phyloP scores from a whole-genome alignment of 2,888 invertebrate genomes.

The Arrhopalites spinosus region DNA sequence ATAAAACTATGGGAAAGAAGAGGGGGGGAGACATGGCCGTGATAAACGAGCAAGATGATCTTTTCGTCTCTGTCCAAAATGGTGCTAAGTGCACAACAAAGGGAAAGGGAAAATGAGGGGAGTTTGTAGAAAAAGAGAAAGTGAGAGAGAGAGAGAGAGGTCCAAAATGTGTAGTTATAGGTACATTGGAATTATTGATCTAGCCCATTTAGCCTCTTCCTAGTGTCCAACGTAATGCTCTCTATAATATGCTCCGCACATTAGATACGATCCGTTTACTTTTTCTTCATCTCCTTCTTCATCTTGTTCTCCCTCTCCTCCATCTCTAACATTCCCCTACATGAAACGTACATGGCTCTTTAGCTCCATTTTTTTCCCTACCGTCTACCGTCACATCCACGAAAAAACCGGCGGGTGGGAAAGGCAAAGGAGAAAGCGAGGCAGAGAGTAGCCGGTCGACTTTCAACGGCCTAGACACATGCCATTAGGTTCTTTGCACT shows the following conservation, averaged over 20 bases:
- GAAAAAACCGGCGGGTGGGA: too few species aligned
- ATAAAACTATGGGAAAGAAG: too few species aligned
- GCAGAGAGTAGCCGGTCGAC: too few species aligned
- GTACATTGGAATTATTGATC: slow-evolving; percentile 6
- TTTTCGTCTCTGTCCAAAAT: background rate
- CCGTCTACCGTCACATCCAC: too few species aligned
- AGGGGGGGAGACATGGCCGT: background rate
- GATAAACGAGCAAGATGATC: slow-evolving; percentile 14
- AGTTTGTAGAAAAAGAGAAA: too few species aligned
- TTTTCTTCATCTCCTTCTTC: slow-evolving; percentile 1
- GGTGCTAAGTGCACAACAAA: slow-evolving; percentile 10
- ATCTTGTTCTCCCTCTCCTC: background rate
- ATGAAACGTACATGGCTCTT: too few species aligned
- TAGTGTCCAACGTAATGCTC: slow-evolving; percentile 11
- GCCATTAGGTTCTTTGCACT: too few species aligned
- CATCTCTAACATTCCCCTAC: background rate
- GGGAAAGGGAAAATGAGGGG: background rate
- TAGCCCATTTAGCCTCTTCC: background rate
- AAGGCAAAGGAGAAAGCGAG: too few species aligned
- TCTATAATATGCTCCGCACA: slow-evolving; percentile 11
- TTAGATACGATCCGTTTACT: slow-evolving; percentile 18
- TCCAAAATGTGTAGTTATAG: background rate
- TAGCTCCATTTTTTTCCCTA: too few species aligned
- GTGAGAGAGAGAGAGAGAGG: background rate
- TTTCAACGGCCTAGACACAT: too few species aligned